Conservation (phyloP, 2,797 vertebrate species). For the Protosalanx chinensis region DNA sequence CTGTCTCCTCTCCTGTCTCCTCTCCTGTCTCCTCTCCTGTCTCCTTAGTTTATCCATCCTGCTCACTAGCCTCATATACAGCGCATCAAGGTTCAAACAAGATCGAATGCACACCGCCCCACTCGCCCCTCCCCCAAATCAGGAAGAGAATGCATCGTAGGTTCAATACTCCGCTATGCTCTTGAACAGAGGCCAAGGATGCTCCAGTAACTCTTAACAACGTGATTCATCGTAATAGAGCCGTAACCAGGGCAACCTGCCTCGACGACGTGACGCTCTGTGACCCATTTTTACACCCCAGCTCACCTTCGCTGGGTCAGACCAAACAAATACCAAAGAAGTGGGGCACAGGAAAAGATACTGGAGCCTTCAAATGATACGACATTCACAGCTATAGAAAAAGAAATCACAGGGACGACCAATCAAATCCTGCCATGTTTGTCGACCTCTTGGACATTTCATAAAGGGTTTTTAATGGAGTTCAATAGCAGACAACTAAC, state of each 20-base stretch:
- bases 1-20: not conserved
- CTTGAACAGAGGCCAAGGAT: not conserved
- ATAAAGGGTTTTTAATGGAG: not conserved
- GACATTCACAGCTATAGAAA: too few species aligned
- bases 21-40: not conserved
- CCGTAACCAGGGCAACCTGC: constrained; percentile 51
- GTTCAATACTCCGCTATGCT: constrained; percentile 16
- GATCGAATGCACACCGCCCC: too few species aligned
- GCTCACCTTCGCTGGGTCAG: constrained; percentile 23
- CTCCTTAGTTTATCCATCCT: too few species aligned
- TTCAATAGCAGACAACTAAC: too few species aligned
- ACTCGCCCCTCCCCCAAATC: too few species aligned
- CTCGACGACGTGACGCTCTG: constrained; percentile 12
- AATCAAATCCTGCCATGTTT: not conserved
- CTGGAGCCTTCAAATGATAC: not conserved
- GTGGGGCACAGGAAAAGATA: not conserved
- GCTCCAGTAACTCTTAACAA: constrained; percentile 19
- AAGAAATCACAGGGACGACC: not conserved
- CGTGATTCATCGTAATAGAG: constrained; percentile 49
- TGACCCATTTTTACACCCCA: constrained; percentile 49
- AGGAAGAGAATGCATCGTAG: not conserved
- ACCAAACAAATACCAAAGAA: constrained; percentile 9
- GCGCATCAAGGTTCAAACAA: not conserved
- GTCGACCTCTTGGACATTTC: too few species aligned
- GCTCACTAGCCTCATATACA: too few species aligned